A percentile compares a stretch with the other conserved stretches of the same genome.
phyloP scores from a whole-genome alignment of 1,140 invertebrate species.

The Eriocheir sinensis region DNA sequence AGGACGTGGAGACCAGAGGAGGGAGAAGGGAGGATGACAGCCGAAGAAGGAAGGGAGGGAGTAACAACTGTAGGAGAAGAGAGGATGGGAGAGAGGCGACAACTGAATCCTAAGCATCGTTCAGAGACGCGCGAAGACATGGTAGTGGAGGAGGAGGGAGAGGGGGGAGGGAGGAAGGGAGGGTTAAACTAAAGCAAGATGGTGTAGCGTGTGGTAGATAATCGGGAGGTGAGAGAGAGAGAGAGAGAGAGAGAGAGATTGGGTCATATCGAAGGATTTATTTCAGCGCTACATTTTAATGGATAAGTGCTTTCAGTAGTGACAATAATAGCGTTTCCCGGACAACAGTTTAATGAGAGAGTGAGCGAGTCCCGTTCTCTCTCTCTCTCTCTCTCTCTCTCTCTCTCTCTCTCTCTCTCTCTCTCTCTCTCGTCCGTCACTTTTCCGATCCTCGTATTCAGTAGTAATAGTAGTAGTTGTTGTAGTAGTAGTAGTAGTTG shows the following conservation, averaged over 20 bases:
- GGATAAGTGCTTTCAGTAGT: not conserved
- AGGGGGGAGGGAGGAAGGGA: not conserved
- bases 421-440: not conserved
- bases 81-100: too few relatives aligned
- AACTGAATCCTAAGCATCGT: too few relatives aligned
- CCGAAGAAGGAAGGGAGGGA: too few relatives aligned
- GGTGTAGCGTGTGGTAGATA: too few relatives aligned
- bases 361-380: not conserved
- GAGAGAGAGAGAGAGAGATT: not conserved
- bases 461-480: too few relatives aligned
- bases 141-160: not conserved
- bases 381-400: constrained; percentile 50
- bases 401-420: constrained; percentile 17
- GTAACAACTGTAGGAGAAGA: too few relatives aligned
- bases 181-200: too few relatives aligned
- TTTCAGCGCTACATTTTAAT: not conserved
- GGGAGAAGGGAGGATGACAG: too few relatives aligned
- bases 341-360: not conserved
- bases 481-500: too few relatives aligned
- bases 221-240: not conserved
- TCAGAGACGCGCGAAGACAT: not conserved
- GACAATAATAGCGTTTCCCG: not conserved
- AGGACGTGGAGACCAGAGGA: too few relatives aligned
- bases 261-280: not conserved
- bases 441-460: not conserved